Evolutionary conservation across 2,113 vertebrate genomes (phyloP).

Genomic region (Heterochromis multidens): DNA sequence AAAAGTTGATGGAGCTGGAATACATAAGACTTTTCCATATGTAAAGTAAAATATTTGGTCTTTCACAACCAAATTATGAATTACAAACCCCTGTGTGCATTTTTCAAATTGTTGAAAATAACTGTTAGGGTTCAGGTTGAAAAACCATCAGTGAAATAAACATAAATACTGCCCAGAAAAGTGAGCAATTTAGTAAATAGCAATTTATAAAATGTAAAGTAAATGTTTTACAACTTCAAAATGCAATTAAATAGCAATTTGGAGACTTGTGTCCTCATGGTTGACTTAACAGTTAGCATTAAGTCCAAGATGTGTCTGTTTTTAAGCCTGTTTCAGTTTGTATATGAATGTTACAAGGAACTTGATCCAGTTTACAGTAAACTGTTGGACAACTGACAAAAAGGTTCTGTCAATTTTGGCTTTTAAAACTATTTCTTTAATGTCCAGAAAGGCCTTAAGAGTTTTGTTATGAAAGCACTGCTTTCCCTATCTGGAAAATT

Average conservation of each 20-base stretch:
- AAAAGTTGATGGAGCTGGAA: background rate
- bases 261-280: background rate
- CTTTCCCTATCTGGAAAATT: background rate
- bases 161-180: background rate
- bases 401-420: background rate
- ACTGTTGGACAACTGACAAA: background rate
- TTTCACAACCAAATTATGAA: background rate
- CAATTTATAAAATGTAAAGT: rapidly evolving
- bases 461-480: rapidly evolving
- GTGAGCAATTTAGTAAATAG: background rate
- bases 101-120: background rate
- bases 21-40: background rate
- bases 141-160: background rate
- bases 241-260: background rate
- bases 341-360: background rate
- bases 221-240: background rate
- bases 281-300: background rate
- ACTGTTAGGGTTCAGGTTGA: background rate
- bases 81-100: background rate
- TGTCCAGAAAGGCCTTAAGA: background rate
- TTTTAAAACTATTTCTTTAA: background rate
- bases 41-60: background rate
- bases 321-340: slow-evolving; percentile 2
- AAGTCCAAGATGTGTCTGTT: background rate
- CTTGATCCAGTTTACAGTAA: background rate